Conservation (phyloP, 2,113 vertebrate genomes). For the Syrmaticus mikado region DNA sequence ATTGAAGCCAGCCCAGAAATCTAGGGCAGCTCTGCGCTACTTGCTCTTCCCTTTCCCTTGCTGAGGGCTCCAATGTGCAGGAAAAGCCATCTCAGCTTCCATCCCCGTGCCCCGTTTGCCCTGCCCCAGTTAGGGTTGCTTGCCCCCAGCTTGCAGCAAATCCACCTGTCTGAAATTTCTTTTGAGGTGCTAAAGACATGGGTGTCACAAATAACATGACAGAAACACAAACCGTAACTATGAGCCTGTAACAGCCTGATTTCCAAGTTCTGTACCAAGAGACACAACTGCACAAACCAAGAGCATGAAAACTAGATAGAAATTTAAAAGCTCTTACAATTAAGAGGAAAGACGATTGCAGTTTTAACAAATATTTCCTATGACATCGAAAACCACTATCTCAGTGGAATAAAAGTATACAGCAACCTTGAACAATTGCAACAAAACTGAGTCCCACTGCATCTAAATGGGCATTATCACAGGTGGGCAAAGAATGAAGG, state of each 20-base stretch:
- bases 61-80: rapidly evolving
- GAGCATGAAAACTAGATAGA: not conserved
- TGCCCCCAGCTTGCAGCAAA: not conserved
- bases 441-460: rapidly evolving
- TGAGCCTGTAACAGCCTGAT: not conserved
- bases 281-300: rapidly evolving
- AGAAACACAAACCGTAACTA: not conserved
- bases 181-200: not conserved
- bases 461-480: not conserved
- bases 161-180: not conserved
- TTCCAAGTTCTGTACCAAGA: not conserved
- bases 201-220: rapidly evolving
- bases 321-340: not conserved
- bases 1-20: not conserved
- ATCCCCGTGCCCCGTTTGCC: not conserved
- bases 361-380: rapidly evolving
- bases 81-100: not conserved
- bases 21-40: not conserved
- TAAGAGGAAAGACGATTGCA: not conserved
- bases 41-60: not conserved
- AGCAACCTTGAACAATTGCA: not conserved
- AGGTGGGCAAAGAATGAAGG: not conserved
- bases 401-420: not conserved
- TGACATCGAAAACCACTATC: not conserved
- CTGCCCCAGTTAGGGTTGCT: not conserved